Base-by-base conservation (phyloP, 2,888 invertebrate species). In the Agrochola macilenta region DNA sequence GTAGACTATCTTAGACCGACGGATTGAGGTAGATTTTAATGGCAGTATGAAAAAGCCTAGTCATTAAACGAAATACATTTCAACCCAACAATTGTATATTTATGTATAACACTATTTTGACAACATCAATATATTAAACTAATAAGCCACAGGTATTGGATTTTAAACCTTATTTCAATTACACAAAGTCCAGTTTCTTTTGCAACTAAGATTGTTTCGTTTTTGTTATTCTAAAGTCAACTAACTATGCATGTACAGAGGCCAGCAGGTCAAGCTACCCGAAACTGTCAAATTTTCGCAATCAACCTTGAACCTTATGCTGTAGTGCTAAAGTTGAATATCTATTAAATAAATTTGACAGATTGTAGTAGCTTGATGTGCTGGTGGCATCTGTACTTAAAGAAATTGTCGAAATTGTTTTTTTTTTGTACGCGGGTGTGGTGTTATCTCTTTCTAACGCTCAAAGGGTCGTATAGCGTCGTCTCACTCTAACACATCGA, bases 11-110 rank as follows among this genome's bases (percentile, higher is more conserved):
- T 0, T 61, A 69, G 68, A 57, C 84, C 63, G 9, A 61, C 58
- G 17, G n/a, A 43, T 61, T 73, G 81, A 83, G 83, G 83, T 81
- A 81, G 81, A 83, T 73, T 52, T n/a, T 5, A 52, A 57, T 70
- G 58, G 58, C 69, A 82, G 52, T 58, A 14, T 17, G 3, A 52
- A 39, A 65, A 54, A 35, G 35, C 26, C 52, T 60, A 64, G 39
- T 43, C 43, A 7, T 43, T 43, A 52, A 81, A 72, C 23, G 30
- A 1, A 30, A 58, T 54, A 63, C 52, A 30, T 23, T 52, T 26
- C 7, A 23, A 73, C 23, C 7, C 54, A 68, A 74, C 46, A 68
- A 57, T 52, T 68, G 17, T 81, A 82, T 68, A 79, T 61, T 66
- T 63, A 68, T 30, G 5, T 68, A 57, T 26, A 66, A 39, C 5